These are phyloP conservation scores for Ganaspis brasiliensis DNA, from an alignment of 2,888 invertebrate species.

Conservation along the genomic window DNA sequence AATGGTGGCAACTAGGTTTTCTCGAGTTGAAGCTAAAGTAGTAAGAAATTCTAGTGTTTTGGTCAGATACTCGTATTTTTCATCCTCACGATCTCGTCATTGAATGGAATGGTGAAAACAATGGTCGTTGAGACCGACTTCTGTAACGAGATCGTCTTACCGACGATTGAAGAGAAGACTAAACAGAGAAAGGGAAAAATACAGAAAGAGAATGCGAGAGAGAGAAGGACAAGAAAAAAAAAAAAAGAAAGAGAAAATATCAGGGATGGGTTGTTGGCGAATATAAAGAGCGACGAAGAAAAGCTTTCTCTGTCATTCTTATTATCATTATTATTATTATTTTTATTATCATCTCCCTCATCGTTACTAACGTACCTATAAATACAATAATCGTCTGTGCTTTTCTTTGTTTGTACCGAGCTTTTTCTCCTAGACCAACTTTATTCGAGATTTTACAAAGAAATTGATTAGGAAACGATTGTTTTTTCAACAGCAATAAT, in stretches of 20 bases:
- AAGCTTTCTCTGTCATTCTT: constrained; percentile 58
- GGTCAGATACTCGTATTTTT: constrained; percentile 4
- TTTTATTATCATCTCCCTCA: constrained; percentile 64
- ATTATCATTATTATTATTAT: constrained; percentile 63
- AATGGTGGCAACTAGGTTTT: background rate
- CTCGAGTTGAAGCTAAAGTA: background rate
- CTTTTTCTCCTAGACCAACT: constrained; percentile 45
- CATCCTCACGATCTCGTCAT: constrained; percentile 25
- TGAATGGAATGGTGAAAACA: constrained; percentile 59
- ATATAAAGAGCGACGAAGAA: constrained; percentile 67
- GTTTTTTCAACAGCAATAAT: no score
- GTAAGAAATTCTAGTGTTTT: constrained; percentile 9
- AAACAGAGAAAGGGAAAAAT: constrained; percentile 54
- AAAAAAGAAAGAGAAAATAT: constrained; percentile 32
- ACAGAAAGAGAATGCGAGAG: background rate
- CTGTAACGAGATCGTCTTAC: constrained; percentile 66
- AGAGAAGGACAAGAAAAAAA: background rate
- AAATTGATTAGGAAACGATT: constrained; percentile 16
- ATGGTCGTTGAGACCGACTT: constrained; percentile 64
- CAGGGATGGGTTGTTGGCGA: constrained; percentile 40
- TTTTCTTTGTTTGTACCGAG: constrained; percentile 64
- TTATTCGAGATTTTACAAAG: background rate
- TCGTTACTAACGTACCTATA: constrained; percentile 74
- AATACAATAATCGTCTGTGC: constrained; percentile 73
- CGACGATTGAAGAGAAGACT: constrained; percentile 65